Base-by-base conservation (phyloP, 2,888 invertebrate genomes). In the Macrophya alboannulata region DNA sequence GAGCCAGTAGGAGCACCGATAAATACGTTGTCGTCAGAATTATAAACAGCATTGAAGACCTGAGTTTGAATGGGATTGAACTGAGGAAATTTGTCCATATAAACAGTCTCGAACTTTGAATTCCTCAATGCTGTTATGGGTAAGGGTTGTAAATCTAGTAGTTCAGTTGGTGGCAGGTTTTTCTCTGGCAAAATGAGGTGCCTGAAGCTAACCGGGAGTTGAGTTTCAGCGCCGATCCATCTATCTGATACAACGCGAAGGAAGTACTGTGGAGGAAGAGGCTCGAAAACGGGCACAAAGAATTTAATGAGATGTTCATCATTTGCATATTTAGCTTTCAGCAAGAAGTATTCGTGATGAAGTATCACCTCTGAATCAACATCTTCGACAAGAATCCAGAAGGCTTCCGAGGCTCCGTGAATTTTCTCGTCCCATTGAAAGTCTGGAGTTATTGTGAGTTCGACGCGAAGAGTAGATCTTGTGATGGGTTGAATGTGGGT, bases 341-440 rank as follows among this genome's bases (percentile, higher is more conserved):
- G 95, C 55, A 99, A 95, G 94, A 99, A 99, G 85, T 95, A 95
- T 45, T 96, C 97, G 93, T 99, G 98, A 93, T 99, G 99, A 10
- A 99, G 95, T 87, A 99, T 96, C 17, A 97, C 97, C 91, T 98
- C 98, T 0, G 97, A 97, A 94, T 98, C 98, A 12, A 98, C 98
- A 90, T 98, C 98, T 91, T 98, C 97, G 0, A 98, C 97, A 6
- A 98, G 94, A 90, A 98, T 97, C 98, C 98, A 98, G 93, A 98
- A 98, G 0, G 97, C 98, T 93, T 98, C 98, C 0, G 97, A 97
- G 59, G 96, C 96, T 0, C 97, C 97, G 90, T 96, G 96, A 40
- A 97, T 95, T 94, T 99, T 99, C 87, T 99, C 99, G 90, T 99
- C 99, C 99, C 99, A 99, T 91, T 99, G 98, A 94, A 99, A 99